phyloP scores from a whole-genome alignment of 2,113 vertebrate genomes.

The Tricholaema leucomelas region DNA sequence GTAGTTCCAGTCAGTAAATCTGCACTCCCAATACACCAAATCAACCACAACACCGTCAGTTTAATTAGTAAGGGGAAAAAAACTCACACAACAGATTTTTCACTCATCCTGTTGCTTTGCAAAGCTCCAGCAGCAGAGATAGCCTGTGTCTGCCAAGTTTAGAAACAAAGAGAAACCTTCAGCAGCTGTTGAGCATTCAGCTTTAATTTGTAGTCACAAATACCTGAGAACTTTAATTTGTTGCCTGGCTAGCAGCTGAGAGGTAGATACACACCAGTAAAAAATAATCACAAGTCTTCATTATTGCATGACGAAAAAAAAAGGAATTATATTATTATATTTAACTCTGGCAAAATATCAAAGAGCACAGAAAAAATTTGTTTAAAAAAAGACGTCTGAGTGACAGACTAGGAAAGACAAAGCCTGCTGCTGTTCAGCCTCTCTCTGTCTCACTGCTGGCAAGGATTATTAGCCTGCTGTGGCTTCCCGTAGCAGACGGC shows the following conservation, averaged over 20 bases:
- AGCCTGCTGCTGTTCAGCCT: not conserved
- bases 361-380: not conserved
- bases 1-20: not conserved
- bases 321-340: not conserved
- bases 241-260: not conserved
- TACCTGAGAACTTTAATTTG: not conserved
- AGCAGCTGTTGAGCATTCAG: not conserved
- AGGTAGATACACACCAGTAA: not conserved
- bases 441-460: not conserved
- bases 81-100: not conserved
- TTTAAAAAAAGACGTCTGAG: not conserved
- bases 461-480: not conserved
- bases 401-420: not conserved
- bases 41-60: not conserved
- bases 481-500: not conserved
- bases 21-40: not conserved
- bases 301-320: not conserved
- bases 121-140: not conserved
- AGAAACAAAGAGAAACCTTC: conserved; percentile 13
- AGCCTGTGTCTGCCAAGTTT: not conserved
- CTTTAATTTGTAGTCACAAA: conserved; percentile 22
- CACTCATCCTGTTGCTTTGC: not conserved
- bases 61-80: not conserved
- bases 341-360: conserved; percentile 41
- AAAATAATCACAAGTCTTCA: not conserved